Evolutionary conservation across 2,888 invertebrate species (phyloP).

Genomic region (Coleophora deauratella): DNA sequence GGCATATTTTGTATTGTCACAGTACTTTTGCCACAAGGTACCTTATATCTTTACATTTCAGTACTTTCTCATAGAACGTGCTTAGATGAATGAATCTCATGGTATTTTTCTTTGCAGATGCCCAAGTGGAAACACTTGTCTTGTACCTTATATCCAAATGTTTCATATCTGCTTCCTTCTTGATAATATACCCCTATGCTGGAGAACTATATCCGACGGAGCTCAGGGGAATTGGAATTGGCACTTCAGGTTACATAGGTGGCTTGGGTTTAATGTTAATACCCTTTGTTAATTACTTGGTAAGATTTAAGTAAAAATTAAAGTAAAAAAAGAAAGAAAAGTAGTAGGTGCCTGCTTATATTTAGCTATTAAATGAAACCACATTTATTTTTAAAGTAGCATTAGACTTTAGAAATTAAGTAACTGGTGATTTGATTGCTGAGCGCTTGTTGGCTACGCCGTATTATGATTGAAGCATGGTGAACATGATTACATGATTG

Average conservation of each 20-base stretch:
- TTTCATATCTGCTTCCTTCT: conserved; percentile 91
- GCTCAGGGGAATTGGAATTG: conserved; percentile 90
- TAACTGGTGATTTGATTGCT: too few relatives aligned
- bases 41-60: conserved; percentile 9
- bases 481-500: too few relatives aligned
- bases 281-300: conserved; percentile 93
- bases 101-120: conserved; percentile 72
- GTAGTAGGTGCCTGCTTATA: too few relatives aligned
- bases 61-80: too few relatives aligned
- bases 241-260: conserved; percentile 92
- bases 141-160: conserved; percentile 89
- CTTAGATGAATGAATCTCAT: conserved; percentile 35
- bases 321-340: too few relatives aligned
- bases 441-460: too few relatives aligned
- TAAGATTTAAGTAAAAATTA: conserved; percentile 69
- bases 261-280: conserved; percentile 91
- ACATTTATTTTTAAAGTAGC: too few relatives aligned
- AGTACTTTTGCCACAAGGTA: conserved; percentile 86
- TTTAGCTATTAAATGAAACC: too few relatives aligned
- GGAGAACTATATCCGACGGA: conserved; percentile 94
- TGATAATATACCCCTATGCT: conserved; percentile 94
- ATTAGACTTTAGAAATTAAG: too few relatives aligned
- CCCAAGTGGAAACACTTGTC: conserved; percentile 80
- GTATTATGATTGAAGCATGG: too few relatives aligned
- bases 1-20: conserved; percentile 90